These are phyloP conservation scores for Rhagophthalmus giganteus DNA, from an alignment of 2,888 invertebrate genomes.

Conservation along the genomic window DNA sequence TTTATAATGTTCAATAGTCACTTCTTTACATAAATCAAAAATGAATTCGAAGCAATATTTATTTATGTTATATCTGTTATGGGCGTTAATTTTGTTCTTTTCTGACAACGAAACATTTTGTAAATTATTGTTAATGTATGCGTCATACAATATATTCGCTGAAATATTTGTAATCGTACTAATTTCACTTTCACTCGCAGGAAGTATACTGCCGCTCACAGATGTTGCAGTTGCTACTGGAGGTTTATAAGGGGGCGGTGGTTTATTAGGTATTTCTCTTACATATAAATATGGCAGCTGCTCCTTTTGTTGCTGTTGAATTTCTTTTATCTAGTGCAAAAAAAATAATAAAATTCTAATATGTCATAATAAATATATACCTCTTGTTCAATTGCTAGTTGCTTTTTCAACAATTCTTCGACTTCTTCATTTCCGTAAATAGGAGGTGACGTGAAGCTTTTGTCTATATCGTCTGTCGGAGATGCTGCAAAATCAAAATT, in stretches of 20 bases:
- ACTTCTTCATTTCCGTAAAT: constrained; percentile 56
- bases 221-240: constrained; percentile 54
- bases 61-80: constrained; percentile 45
- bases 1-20: constrained; percentile 59
- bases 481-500: constrained; percentile 36
- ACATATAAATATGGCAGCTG: constrained; percentile 61
- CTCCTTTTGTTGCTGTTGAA: constrained; percentile 60
- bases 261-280: constrained; percentile 73
- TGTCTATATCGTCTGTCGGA: constrained; percentile 35
- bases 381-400: constrained; percentile 67
- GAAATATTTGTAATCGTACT: constrained; percentile 55
- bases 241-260: constrained; percentile 75
- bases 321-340: constrained; percentile 61
- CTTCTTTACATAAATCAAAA: constrained; percentile 66
- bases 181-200: constrained; percentile 54
- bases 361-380: constrained; percentile 47
- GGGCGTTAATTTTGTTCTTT: constrained; percentile 30
- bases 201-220: constrained; percentile 34
- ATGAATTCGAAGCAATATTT: constrained; percentile 62
- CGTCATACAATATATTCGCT: constrained; percentile 55
- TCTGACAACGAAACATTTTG: constrained; percentile 47
- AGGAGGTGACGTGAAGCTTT: constrained; percentile 17
- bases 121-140: constrained; percentile 48
- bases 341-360: constrained; percentile 30
- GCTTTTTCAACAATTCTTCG: constrained; percentile 64